These are phyloP conservation scores for Drosophila serrata DNA, from an alignment of 1,140 invertebrate species.

Conservation along the genomic window DNA sequence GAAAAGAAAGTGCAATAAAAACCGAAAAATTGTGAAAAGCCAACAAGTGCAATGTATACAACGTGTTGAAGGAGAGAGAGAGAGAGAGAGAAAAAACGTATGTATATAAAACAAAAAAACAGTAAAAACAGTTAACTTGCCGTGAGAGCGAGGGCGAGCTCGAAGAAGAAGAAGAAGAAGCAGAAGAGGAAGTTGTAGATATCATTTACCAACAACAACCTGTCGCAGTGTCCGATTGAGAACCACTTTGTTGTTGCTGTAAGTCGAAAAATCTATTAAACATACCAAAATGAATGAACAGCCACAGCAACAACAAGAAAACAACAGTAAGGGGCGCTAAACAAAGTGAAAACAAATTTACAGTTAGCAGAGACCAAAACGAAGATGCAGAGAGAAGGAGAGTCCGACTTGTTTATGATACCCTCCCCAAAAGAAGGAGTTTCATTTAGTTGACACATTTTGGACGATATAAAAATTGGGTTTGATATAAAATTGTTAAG, in stretches of 20 bases:
- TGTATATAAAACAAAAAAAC: conserved; percentile 33
- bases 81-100: conserved; percentile 11
- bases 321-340: conserved; percentile 68
- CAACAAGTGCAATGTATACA: conserved; percentile 74
- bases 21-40: conserved; percentile 53
- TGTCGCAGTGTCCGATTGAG: conserved; percentile 59
- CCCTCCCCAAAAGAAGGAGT: background rate
- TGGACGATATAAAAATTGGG: background rate
- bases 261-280: conserved; percentile 61
- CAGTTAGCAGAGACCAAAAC: conserved; percentile 64
- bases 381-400: conserved; percentile 40
- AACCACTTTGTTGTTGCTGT: conserved; percentile 50
- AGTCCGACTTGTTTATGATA: conserved; percentile 33
- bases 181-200: conserved; percentile 42
- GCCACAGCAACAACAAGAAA: conserved; percentile 38
- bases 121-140: conserved; percentile 40
- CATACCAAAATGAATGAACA: conserved; percentile 74
- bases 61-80: conserved; percentile 50
- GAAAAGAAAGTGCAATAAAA: conserved; percentile 82
- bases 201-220: conserved; percentile 43
- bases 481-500: background rate
- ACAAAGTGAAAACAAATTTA: conserved; percentile 84
- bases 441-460: background rate
- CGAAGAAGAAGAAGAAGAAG: conserved; percentile 15
- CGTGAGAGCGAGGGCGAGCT: conserved; percentile 8